Percentiles rank a stretch among this genome's conserved stretches.
Conservation (phyloP, 92 coral and sea anemone species). For the Umimayanthus chanpuru region DNA sequence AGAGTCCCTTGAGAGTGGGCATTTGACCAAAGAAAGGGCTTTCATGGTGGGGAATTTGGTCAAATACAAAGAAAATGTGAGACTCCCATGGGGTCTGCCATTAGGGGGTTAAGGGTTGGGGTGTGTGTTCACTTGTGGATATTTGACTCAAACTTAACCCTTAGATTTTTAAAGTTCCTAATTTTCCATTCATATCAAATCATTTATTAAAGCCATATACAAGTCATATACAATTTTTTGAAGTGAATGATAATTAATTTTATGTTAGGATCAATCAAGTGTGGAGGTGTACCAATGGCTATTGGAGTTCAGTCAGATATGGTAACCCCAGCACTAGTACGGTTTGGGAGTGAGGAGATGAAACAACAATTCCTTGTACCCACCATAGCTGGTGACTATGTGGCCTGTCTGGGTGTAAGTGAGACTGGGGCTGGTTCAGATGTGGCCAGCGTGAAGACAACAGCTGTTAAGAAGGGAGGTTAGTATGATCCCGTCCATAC, state of each 20-base stretch:
- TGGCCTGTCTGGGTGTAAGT: constrained; percentile 97
- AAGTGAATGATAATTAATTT: background rate
- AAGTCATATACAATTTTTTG: too few species aligned
- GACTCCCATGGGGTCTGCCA: too few species aligned
- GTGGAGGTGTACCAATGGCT: constrained; percentile 98
- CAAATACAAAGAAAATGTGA: too few species aligned
- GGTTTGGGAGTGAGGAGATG: constrained; percentile 94
- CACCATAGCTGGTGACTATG: constrained; percentile 92
- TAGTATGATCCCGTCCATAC: background rate
- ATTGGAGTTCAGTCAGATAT: constrained; percentile 95
- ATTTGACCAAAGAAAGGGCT: too few species aligned
- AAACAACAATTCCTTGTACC: constrained; percentile 91
- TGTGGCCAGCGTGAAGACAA: constrained; percentile 95
- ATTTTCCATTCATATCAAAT: too few species aligned
- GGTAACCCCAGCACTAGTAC: constrained; percentile 93
- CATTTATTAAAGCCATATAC: too few species aligned
- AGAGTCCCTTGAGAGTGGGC: too few species aligned
- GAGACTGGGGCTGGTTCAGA: constrained; percentile 98
- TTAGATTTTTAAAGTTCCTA: too few species aligned
- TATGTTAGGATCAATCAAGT: constrained; percentile 74
- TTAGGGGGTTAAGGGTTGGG: too few species aligned
- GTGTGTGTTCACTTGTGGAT: too few species aligned
- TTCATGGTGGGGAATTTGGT: too few species aligned
- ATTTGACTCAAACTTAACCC: too few species aligned
- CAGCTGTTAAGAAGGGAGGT: constrained; percentile 98